Percentiles rank a stretch among this genome's conserved stretches.
phyloP scores from a whole-genome alignment of 2,113 vertebrate species.

The Cathartes aura region DNA sequence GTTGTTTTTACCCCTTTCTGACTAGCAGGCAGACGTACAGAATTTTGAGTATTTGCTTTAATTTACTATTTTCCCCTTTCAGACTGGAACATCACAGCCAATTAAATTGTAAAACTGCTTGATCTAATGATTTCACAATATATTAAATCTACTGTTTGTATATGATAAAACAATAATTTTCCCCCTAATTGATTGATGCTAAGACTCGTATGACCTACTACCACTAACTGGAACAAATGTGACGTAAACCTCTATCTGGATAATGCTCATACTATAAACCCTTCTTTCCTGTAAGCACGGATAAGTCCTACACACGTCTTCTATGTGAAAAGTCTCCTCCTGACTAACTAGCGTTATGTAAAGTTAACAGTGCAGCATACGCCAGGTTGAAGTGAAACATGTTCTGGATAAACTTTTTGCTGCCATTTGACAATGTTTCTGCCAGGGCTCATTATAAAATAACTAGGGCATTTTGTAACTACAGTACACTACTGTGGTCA shows the following conservation, averaged over 20 bases:
- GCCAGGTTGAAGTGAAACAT: neutral
- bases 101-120: neutral
- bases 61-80: neutral
- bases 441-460: conserved; percentile 24
- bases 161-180: conserved; percentile 7
- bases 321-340: neutral
- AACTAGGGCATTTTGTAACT: conserved; percentile 34
- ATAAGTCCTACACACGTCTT: neutral
- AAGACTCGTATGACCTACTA: conserved; percentile 5
- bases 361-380: neutral
- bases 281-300: neutral
- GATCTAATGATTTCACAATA: neutral
- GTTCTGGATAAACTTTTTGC: conserved; percentile 47
- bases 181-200: neutral
- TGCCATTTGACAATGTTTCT: conserved; percentile 17
- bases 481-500: conserved; percentile 15
- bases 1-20: neutral
- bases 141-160: neutral
- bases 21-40: neutral
- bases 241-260: neutral
- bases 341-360: neutral
- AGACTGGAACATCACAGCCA: neutral
- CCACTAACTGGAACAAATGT: conserved; percentile 37
- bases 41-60: neutral
- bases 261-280: neutral